Evolutionary conservation across 2,797 vertebrate species (phyloP).

Genomic region (Betta splendens): DNA sequence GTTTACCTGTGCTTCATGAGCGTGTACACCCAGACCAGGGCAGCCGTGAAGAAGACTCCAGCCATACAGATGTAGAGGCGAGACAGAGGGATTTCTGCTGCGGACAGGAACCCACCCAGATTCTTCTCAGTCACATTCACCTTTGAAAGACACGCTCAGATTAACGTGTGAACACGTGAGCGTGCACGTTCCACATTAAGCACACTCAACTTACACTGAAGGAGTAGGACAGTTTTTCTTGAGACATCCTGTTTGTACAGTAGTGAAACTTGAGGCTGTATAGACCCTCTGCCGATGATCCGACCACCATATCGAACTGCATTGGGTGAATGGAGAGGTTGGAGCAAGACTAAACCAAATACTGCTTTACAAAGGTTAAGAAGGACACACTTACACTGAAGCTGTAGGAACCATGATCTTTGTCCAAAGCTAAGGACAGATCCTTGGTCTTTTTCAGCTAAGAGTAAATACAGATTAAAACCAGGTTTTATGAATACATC

Average conservation of each 20-base stretch:
- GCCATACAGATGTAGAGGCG: constrained; percentile 87
- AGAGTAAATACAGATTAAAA: constrained; percentile 19
- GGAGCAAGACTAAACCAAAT: not conserved
- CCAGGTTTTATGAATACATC: too few relatives aligned
- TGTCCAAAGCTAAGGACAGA: constrained; percentile 63
- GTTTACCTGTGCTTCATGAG: constrained; percentile 86
- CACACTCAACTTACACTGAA: constrained; percentile 74
- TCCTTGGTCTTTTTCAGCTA: constrained; percentile 54
- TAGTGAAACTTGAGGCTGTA: constrained; percentile 87
- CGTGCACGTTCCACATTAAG: not conserved
- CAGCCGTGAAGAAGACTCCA: constrained; percentile 81
- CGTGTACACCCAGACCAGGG: constrained; percentile 84
- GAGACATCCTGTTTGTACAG: constrained; percentile 64
- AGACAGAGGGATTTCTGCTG: constrained; percentile 85
- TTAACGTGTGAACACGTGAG: not conserved
- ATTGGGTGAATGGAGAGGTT: not conserved
- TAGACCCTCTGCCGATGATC: constrained; percentile 75
- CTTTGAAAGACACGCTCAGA: constrained; percentile 55
- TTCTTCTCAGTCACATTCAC: constrained; percentile 83
- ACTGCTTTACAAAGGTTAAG: not conserved
- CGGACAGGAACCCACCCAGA: constrained; percentile 80
- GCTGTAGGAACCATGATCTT: constrained; percentile 70
- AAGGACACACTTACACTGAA: constrained; percentile 79
- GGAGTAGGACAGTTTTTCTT: constrained; percentile 59
- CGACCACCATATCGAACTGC: constrained; percentile 81